Evolutionary conservation across 2,888 invertebrate genomes (phyloP).

Genomic region (Fragum whitleyi): DNA sequence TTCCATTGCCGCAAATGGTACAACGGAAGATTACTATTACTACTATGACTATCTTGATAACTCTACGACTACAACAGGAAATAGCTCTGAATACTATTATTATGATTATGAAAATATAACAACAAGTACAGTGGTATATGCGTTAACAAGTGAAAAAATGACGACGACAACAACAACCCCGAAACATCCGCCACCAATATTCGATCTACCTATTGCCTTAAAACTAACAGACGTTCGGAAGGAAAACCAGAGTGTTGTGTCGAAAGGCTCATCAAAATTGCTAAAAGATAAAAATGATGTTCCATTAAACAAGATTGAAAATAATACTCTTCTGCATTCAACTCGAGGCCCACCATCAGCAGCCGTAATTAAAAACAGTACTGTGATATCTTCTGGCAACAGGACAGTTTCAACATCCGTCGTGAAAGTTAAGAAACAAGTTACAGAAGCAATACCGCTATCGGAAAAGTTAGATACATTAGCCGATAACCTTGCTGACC

Average conservation of each 20-base stretch:
- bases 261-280: neutral
- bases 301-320: no score
- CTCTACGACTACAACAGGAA: neutral
- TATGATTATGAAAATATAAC: neutral
- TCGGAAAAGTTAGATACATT: constrained; percentile 7
- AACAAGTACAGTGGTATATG: neutral
- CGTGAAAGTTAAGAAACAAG: no score
- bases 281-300: neutral
- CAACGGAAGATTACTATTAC: constrained; percentile 28
- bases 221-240: neutral
- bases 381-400: no score
- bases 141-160: neutral
- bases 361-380: no score
- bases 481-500: constrained; percentile 33
- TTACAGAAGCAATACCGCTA: neutral
- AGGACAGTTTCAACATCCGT: no score
- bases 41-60: constrained; percentile 28
- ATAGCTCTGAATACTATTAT: neutral
- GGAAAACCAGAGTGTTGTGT: neutral
- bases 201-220: neutral
- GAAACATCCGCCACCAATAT: constrained; percentile 19
- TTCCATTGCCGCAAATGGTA: neutral
- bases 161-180: neutral
- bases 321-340: no score
- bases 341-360: no score